Base-by-base conservation (phyloP, 92 coral and sea anemone genomes). In the Porites cylindrica region DNA sequence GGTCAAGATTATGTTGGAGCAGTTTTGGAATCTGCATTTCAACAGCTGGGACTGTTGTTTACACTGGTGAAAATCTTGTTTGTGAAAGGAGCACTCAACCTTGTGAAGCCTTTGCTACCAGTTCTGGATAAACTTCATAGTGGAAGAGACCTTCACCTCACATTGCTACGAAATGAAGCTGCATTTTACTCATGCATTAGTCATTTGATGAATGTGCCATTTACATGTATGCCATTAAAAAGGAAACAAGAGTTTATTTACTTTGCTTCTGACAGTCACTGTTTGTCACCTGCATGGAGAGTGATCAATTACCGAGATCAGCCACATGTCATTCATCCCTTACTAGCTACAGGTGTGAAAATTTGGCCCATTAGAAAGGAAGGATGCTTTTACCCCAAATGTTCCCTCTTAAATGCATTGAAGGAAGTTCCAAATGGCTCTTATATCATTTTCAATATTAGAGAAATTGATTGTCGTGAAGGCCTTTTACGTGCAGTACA, bases 381-480 rank as follows among this genome's bases (percentile, higher is more conserved):
- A 64, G 56, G 82, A 51, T 83, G 77, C 66, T 85, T 90, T 59
- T 90, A 90, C 52, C 80, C 92, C 16, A 90, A 90, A 75, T 76
- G 65, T 65, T 23, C 92, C 51, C 86, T 90, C 59, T 79, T 83
- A 47, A 86, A 73, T 79, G 85, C 81, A 18, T 23, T 90, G 63
- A 67, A 75, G 4, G 75, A 32, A 20, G 79, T 90, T 16, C 92
- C 90, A n/a, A 60, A 71, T 51, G 86, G 90, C 14, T 51, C 86
- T 1, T 32, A 64, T 14, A 82, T 90, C 19, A 90, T 90, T 52
- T 90, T 85, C 51, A 90, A 85, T 71, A 83, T 90, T 73, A 90
- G 92, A 26, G 92, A 90, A 59, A 81, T 90, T 14, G 92, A 90
- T 78, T 90, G 92, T 78, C 50, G 92, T 52, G 92, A 90, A 63